These are phyloP conservation scores for Rhopalosiphum nymphaeae DNA, from an alignment of 2,888 invertebrate genomes.

Conservation along the genomic window DNA sequence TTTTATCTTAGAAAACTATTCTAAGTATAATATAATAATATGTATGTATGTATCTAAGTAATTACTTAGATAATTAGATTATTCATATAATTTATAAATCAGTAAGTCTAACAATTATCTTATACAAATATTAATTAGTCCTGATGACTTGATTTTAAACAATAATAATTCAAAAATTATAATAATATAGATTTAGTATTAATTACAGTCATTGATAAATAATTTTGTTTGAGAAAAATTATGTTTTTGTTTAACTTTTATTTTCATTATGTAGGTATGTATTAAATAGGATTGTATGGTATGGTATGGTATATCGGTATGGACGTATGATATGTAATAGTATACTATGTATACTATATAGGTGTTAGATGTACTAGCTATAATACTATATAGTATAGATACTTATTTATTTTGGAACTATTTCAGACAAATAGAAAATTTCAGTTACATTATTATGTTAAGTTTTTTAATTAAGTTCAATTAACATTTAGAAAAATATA, in stretches of 20 bases:
- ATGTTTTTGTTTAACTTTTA: background rate
- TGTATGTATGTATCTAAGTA: background rate
- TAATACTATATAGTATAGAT: background rate
- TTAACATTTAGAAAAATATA: background rate
- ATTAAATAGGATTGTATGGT: background rate
- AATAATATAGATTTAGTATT: background rate
- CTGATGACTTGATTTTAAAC: background rate
- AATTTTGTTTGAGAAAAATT: background rate
- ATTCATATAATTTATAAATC: no score
- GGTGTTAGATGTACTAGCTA: no score
- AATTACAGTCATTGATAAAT: background rate
- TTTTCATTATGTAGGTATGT: background rate
- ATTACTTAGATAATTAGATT: no score
- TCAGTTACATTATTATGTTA: background rate
- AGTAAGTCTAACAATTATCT: background rate
- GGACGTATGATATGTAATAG: no score
- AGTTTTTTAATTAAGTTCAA: background rate
- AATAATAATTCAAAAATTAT: background rate
- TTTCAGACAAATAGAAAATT: background rate
- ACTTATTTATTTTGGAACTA: background rate
- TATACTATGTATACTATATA: no score
- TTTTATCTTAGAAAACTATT: background rate
- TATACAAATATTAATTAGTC: background rate
- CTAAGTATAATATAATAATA: background rate
- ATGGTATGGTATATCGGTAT: no score